Evolutionary conservation across 2,888 invertebrate species (phyloP).

Genomic region (Xylota sylvarum): DNA sequence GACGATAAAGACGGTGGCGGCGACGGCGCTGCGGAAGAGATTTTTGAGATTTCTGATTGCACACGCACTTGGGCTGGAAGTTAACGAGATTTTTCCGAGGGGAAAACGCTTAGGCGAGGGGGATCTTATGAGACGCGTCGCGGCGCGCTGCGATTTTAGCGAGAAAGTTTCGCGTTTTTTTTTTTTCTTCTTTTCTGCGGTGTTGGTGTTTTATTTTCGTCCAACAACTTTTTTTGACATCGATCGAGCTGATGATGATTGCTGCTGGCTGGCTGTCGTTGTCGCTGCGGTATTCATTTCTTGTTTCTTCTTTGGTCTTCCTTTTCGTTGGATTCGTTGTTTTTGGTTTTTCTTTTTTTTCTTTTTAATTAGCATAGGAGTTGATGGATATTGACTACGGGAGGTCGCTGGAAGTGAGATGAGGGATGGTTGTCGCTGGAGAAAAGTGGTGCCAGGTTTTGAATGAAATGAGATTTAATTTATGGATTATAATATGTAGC

Average conservation of each 20-base stretch:
- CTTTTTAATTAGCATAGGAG: neutral
- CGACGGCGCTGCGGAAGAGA: conserved; percentile 31
- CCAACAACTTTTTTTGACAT: conserved; percentile 71
- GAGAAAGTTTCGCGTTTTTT: conserved; percentile 39
- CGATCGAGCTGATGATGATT: conserved; percentile 74
- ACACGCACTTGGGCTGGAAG: conserved; percentile 53
- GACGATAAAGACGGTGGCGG: conserved; percentile 31
- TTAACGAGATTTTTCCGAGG: conserved; percentile 9
- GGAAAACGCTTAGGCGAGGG: conserved; percentile 22
- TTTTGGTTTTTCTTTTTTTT: conserved; percentile 27
- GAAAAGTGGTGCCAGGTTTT: conserved; percentile 49
- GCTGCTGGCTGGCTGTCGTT: conserved; percentile 72
- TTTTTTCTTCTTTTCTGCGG: conserved; percentile 11
- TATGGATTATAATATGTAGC: too few species aligned
- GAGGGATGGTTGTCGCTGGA: conserved; percentile 9
- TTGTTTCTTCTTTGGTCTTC: conserved; percentile 53
- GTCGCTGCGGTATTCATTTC: conserved; percentile 73
- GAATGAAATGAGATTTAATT: too few species aligned
- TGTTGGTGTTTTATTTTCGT: conserved; percentile 37
- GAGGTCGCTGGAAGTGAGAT: conserved; percentile 55
- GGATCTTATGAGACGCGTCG: conserved; percentile 35
- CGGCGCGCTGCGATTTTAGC: conserved; percentile 31
- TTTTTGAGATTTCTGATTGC: conserved; percentile 43
- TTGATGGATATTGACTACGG: conserved; percentile 4
- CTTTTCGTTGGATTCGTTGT: conserved; percentile 57